These are phyloP conservation scores for Cantharis nigra DNA, from an alignment of 2,888 invertebrate species.

Conservation along the genomic window DNA sequence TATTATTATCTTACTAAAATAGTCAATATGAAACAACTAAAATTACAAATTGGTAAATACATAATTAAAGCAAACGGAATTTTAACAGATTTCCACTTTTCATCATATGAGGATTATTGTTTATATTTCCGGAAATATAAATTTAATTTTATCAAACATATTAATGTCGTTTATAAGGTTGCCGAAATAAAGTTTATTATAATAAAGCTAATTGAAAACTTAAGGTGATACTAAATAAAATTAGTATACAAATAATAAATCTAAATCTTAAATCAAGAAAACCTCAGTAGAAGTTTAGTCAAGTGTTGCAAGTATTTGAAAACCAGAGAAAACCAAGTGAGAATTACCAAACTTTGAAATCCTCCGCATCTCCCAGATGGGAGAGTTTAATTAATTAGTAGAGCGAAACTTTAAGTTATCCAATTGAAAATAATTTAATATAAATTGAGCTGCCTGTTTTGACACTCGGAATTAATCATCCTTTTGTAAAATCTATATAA, in stretches of 20 bases:
- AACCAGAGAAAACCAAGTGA: constrained; percentile 4
- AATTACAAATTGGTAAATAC: neutral
- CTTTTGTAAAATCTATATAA: neutral
- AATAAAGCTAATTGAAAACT: neutral
- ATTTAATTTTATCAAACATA: too few species aligned
- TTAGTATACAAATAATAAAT: neutral
- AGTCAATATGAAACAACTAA: neutral
- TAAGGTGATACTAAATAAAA: neutral
- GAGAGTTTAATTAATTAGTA: constrained; percentile 3
- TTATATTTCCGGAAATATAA: neutral
- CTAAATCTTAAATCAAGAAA: neutral
- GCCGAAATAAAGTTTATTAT: too few species aligned
- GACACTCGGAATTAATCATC: neutral
- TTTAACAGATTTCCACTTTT: neutral
- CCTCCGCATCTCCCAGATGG: constrained; percentile 2
- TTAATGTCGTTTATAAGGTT: too few species aligned
- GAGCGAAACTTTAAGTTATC: constrained; percentile 2
- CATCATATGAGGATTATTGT: too few species aligned
- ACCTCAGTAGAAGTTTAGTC: constrained; percentile 1
- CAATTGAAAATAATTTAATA: constrained; percentile 5
- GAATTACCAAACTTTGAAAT: constrained; percentile 3
- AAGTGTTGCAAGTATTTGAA: constrained; percentile 1
- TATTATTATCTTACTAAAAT: neutral
- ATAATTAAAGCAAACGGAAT: neutral
- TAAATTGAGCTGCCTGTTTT: constrained; percentile 1